Conservation (phyloP, 2,888 invertebrate species). For the Dyspetes luteomarginatus region DNA sequence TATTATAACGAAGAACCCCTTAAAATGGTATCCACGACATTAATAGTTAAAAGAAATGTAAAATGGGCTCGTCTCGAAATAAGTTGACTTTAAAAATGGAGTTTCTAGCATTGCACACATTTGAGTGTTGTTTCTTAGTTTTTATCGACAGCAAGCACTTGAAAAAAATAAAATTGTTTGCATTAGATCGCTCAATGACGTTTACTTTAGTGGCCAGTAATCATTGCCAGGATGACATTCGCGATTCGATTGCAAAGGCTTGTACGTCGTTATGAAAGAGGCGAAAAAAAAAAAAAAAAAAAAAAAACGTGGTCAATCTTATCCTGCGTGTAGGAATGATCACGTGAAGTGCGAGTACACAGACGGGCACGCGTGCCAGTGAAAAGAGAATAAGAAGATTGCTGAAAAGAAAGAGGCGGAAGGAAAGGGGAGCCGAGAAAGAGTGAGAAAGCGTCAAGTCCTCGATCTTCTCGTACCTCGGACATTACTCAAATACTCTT, state of each 20-base stretch:
- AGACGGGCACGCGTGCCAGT: conserved; percentile 20
- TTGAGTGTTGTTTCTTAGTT: background rate
- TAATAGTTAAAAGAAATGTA: too few relatives aligned
- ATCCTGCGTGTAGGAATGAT: conserved; percentile 23
- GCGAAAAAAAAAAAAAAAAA: conserved; percentile 4
- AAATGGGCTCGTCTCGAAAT: too few relatives aligned
- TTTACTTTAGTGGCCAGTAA: conserved; percentile 22
- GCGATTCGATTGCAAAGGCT: conserved; percentile 36
- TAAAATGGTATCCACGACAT: too few relatives aligned
- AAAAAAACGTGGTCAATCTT: background rate
- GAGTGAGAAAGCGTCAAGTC: conserved; percentile 57
- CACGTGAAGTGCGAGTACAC: conserved; percentile 39
- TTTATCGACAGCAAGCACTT: background rate
- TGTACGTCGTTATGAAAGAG: background rate
- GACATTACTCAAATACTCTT: conserved; percentile 74
- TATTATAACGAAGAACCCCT: too few relatives aligned
- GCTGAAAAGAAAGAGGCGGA: conserved; percentile 22
- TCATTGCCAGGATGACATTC: conserved; percentile 32
- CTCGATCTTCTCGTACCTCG: conserved; percentile 66
- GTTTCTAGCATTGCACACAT: too few relatives aligned
- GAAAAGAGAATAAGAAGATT: conserved; percentile 44
- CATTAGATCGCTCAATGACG: background rate
- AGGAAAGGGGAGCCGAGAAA: conserved; percentile 6
- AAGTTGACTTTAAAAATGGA: too few relatives aligned
- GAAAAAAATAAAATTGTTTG: background rate